Evolutionary conservation across 2,113 vertebrate genomes (phyloP), one percentile per base, ranked within the genome.

Genomic region (Hippoglossus stenolepis): DNA sequence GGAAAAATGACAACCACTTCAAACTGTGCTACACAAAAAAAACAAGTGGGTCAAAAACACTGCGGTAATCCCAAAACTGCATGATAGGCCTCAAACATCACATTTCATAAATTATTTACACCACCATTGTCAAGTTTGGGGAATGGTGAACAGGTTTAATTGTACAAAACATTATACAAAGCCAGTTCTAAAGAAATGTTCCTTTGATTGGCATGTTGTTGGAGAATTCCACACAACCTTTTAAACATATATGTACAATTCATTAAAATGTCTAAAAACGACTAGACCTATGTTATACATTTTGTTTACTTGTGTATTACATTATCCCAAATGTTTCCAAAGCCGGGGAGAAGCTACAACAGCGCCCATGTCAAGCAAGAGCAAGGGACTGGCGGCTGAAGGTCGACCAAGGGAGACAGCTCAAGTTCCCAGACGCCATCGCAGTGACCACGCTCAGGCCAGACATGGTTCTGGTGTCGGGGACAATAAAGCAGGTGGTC

Each of bases 51-150:
- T 65, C 18, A 75, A 24, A 65, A 61, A 56, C 15, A 1, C 56
- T 1, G n/a, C 45, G 28, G 17, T 79, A 78, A 80, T 83, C 64
- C 54, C 47, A 75, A 38, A 82, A 62, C 61, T 72, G 38, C 18
- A 56, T n/a, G 47, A 75, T 9, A 61, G 23, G 74, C 31, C 40
- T 49, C 24, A 69, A 73, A 64, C 59, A 63, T 49, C 26, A 2
- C 17, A 35, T 28, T 38, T 31, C 12, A 77, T 85, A 54, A 71
- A 58, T 61, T 78, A 76, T 87, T 71, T 53, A 65, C 49, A 65
- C 49, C 14, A 58, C 24, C 3, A 65, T 57, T 20, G 1, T 80
- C 15, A 56, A 71, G 60, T 26, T 62, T n/a, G 12, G 28, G 2
- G 38, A 47, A 40, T 35, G 2, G 21, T 40, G 15, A 74, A 51